These are phyloP conservation scores for Luehdorfia chinensis DNA, from an alignment of 1,140 invertebrate genomes.

Conservation along the genomic window DNA sequence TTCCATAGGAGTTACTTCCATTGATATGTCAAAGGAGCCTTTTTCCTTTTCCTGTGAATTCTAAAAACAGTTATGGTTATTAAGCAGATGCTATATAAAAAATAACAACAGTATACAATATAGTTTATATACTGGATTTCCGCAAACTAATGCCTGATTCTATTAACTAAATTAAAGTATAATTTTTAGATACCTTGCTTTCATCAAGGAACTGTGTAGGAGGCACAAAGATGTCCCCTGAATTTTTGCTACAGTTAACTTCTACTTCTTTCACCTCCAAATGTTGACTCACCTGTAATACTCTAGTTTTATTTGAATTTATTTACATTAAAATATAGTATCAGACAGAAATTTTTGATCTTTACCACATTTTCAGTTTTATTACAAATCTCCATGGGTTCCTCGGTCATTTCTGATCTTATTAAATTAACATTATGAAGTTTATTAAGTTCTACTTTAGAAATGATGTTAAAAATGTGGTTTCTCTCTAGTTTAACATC, in stretches of 20 bases:
- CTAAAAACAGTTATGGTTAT: slow-evolving; percentile 8
- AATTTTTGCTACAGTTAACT: slow-evolving; percentile 27
- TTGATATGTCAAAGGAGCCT: slow-evolving; percentile 36
- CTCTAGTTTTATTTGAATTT: neutral
- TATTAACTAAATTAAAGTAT: too few relatives aligned
- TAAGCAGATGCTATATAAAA: slow-evolving; percentile 9
- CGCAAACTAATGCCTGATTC: too few relatives aligned
- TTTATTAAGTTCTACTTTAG: slow-evolving; percentile 34
- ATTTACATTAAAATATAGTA: neutral
- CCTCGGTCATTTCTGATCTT: slow-evolving; percentile 8
- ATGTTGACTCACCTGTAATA: slow-evolving; percentile 1
- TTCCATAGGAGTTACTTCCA: neutral
- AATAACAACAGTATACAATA: too few relatives aligned
- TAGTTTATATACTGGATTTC: too few relatives aligned
- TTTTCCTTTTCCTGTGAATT: slow-evolving; percentile 37
- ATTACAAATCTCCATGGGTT: too few relatives aligned
- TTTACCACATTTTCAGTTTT: slow-evolving; percentile 10
- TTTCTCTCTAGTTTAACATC: slow-evolving; percentile 46
- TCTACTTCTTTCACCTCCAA: slow-evolving; percentile 31
- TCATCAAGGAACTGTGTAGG: slow-evolving; percentile 50
- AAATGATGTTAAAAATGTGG: slow-evolving; percentile 41
- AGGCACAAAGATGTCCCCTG: slow-evolving; percentile 36
- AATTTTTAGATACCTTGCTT: slow-evolving; percentile 21
- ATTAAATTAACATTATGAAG: slow-evolving; percentile 25
- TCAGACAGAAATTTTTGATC: too few relatives aligned